phyloP scores from a whole-genome alignment of 2,888 invertebrate genomes.

The Xylophagus ater region DNA sequence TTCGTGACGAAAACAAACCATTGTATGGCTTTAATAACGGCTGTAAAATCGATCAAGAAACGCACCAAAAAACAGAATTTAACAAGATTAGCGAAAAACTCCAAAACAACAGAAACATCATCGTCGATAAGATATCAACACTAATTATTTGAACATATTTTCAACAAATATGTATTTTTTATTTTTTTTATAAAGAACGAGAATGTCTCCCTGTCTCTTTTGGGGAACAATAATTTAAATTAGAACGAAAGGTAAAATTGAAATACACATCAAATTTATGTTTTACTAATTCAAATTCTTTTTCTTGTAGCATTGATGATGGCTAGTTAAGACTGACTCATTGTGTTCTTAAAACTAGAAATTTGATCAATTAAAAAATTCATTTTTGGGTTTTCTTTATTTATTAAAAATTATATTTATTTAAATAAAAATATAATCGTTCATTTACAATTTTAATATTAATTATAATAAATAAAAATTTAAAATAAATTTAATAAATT shows the following conservation, averaged over 20 bases:
- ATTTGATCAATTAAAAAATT: too few species aligned
- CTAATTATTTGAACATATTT: background rate
- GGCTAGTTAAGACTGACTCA: constrained; percentile 4
- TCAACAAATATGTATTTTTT: too few species aligned
- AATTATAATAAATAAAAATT: too few species aligned
- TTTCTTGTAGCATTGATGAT: constrained; percentile 2
- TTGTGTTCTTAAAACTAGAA: background rate
- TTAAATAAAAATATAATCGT: too few species aligned
- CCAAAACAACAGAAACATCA: background rate
- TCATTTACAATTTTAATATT: too few species aligned
- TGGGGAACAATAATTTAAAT: background rate
- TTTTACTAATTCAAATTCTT: background rate
- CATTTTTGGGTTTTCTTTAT: too few species aligned
- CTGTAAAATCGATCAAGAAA: constrained; percentile 19
- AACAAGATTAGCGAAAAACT: background rate
- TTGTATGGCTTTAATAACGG: constrained; percentile 20
- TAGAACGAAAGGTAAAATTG: background rate
- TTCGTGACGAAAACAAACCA: too few species aligned
- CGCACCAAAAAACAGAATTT: constrained; percentile 15
- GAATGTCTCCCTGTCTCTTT: background rate
- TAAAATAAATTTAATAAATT: too few species aligned
- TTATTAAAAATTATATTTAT: too few species aligned
- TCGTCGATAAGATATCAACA: background rate
- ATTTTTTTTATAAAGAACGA: background rate
- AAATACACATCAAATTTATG: background rate